Conservation (phyloP, 2,888 invertebrate genomes). For the Esperia sulphurella region DNA sequence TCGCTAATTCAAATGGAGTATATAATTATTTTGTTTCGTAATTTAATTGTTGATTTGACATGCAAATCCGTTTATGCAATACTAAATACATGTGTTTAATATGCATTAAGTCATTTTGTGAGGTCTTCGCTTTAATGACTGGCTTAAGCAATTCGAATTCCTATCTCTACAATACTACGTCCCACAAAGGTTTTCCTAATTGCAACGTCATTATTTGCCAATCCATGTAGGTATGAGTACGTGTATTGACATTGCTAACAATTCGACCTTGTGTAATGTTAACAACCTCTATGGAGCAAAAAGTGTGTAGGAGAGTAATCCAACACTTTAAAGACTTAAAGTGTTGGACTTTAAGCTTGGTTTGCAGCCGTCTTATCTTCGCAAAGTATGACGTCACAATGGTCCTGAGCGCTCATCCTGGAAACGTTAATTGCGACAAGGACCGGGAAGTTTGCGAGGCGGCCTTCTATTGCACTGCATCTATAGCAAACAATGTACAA, state of each 20-base stretch:
- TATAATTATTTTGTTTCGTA: not conserved
- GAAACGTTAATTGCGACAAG: slow-evolving; percentile 69
- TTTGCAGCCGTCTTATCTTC: slow-evolving; percentile 51
- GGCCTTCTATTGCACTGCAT: not conserved
- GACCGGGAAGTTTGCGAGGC: slow-evolving; percentile 20
- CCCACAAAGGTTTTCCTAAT: too few relatives aligned
- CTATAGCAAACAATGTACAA: slow-evolving; percentile 19
- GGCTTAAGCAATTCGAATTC: not conserved
- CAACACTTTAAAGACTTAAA: slow-evolving; percentile 47
- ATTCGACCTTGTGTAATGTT: slow-evolving; percentile 5
- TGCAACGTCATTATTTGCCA: too few relatives aligned
- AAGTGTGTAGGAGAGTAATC: slow-evolving; percentile 21
- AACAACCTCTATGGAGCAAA: slow-evolving; percentile 16
- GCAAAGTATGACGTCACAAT: slow-evolving; percentile 56
- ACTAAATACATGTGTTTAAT: not conserved
- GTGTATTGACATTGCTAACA: not conserved
- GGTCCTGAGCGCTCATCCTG: slow-evolving; percentile 51
- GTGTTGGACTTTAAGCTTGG: too few relatives aligned
- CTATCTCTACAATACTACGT: not conserved
- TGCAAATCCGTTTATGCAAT: not conserved
- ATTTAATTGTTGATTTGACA: not conserved
- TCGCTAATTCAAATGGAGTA: not conserved
- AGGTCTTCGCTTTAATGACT: not conserved
- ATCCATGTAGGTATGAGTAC: too few relatives aligned
- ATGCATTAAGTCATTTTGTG: too few relatives aligned